phyloP scores from a whole-genome alignment of 2,888 invertebrate genomes.

The Horisme vitalbata region DNA sequence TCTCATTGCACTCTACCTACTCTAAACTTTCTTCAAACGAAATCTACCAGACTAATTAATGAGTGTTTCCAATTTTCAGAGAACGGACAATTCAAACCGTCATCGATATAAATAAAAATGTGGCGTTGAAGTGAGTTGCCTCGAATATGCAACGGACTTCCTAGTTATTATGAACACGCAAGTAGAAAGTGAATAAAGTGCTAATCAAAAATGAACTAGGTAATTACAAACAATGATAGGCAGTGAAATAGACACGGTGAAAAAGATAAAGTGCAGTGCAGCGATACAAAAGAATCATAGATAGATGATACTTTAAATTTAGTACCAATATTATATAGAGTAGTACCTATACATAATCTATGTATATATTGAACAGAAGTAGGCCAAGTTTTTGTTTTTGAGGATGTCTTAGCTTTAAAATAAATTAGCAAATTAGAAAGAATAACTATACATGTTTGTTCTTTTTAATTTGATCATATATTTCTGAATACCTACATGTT shows the following conservation, averaged over 20 bases:
- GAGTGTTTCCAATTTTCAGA: too few relatives aligned
- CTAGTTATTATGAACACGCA: constrained; percentile 25
- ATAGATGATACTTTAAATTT: too few relatives aligned
- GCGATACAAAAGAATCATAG: constrained; percentile 4
- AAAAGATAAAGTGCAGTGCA: constrained; percentile 6
- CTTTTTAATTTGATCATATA: constrained; percentile 62
- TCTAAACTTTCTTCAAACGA: constrained; percentile 24
- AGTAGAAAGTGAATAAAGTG: constrained; percentile 25
- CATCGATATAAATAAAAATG: constrained; percentile 34
- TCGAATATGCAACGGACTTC: constrained; percentile 17
- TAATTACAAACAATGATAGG: constrained; percentile 8
- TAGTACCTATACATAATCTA: too few relatives aligned
- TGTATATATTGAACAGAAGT: too few relatives aligned
- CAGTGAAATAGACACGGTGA: constrained; percentile 22
- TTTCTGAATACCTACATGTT: constrained; percentile 22
- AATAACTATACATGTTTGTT: constrained; percentile 41
- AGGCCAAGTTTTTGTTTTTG: too few relatives aligned
- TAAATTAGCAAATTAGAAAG: constrained; percentile 59
- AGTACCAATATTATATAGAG: too few relatives aligned
- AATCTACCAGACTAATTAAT: too few relatives aligned
- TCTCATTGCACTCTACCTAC: too few relatives aligned
- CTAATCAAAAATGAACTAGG: constrained; percentile 12
- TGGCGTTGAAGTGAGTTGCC: constrained; percentile 10
- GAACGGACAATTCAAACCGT: constrained; percentile 48
- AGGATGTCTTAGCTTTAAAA: constrained; percentile 1